Base-by-base conservation (phyloP, 2,888 invertebrate species). In the Lithosia quadra region DNA sequence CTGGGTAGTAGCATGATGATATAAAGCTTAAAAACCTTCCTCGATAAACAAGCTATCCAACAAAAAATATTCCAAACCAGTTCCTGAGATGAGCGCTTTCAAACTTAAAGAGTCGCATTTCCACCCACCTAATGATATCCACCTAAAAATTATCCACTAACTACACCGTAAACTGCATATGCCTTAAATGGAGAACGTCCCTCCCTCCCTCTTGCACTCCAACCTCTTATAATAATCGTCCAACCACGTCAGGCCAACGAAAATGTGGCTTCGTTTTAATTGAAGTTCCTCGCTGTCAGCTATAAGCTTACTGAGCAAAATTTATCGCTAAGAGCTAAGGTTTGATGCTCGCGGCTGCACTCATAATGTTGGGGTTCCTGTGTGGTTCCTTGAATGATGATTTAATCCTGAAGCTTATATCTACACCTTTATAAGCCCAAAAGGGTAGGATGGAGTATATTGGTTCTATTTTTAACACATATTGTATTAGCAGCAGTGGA, bases 261-360 rank as follows among this genome's bases (percentile, higher is more conserved):
- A 49, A 49, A 49, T 49, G 49, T 49, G 49, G 49, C 18, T 49
- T 49, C 49, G 18, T 49, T 49, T 49, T 49, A 49, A 49, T 49
- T 49, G 49, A 49, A 49, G 49, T 49, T 18, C 49, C n/a, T 18
- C 3, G 49, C 49, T 49, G 49, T 49, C 49, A 49, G 49, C 18
- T 18, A 22, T 24, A 56, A 56, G 56, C 22, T 24, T 24, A 39
- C 2, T 10, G 57, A 55, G 21, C 43, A 33, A 69, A 49, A 49
- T 49, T 49, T 49, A 49, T 49, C 49, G 49, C 49, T n/a, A 18
- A 49, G 76, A 59, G 49, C 49, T n/a, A 18, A 49, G 76, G 62
- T 18, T 57, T 11, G 69, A 10, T 75, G 22, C n/a, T 49, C 49
- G 49, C n/a, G n/a, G n/a, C 49, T 49, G 49, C 49, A 49, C 49